Percentiles rank a stretch among this genome's conserved stretches.
phyloP scores from a whole-genome alignment of 2,797 vertebrate genomes.

The Sebastes alutus region DNA sequence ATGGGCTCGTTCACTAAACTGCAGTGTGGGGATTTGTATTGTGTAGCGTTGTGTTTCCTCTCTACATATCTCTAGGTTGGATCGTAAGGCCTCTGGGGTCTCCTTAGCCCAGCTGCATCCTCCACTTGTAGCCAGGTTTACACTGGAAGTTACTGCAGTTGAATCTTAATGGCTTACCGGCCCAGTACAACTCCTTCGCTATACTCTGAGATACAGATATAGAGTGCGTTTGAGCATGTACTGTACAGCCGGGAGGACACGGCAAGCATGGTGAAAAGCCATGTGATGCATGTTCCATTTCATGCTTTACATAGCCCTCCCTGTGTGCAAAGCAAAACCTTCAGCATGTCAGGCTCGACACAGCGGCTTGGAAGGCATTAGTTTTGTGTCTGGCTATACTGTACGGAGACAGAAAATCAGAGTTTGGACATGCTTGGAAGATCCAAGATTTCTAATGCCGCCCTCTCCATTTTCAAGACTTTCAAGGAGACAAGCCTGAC shows the following conservation, averaged over 20 bases:
- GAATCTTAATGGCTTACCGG: slow-evolving; percentile 67
- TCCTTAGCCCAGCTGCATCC: slow-evolving; percentile 74
- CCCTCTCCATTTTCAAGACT: slow-evolving; percentile 12
- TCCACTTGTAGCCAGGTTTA: slow-evolving; percentile 68
- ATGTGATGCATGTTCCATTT: slow-evolving; percentile 32
- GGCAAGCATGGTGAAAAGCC: slow-evolving; percentile 29
- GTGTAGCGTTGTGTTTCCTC: slow-evolving; percentile 59
- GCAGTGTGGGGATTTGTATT: slow-evolving; percentile 54
- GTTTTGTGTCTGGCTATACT: slow-evolving; percentile 28
- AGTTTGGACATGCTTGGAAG: slow-evolving; percentile 38
- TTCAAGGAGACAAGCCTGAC: slow-evolving; percentile 32
- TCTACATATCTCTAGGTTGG: slow-evolving; percentile 58
- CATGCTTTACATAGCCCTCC: slow-evolving; percentile 37
- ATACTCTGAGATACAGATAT: slow-evolving; percentile 26
- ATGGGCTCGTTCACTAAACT: slow-evolving; percentile 25
- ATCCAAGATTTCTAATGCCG: slow-evolving; percentile 31
- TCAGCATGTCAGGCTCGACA: slow-evolving; percentile 10
- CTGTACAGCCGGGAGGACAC: slow-evolving; percentile 13
- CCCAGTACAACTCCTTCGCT: slow-evolving; percentile 19
- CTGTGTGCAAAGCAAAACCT: slow-evolving; percentile 20
- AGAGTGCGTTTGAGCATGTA: slow-evolving; percentile 15
- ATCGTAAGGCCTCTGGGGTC: slow-evolving; percentile 63
- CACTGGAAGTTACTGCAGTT: slow-evolving; percentile 61
- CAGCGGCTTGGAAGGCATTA: slow-evolving; percentile 12
- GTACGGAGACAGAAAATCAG: slow-evolving; percentile 35